Evolutionary conservation across 2,888 invertebrate species (phyloP).

Genomic region (Thysanoteuthis rhombus): DNA sequence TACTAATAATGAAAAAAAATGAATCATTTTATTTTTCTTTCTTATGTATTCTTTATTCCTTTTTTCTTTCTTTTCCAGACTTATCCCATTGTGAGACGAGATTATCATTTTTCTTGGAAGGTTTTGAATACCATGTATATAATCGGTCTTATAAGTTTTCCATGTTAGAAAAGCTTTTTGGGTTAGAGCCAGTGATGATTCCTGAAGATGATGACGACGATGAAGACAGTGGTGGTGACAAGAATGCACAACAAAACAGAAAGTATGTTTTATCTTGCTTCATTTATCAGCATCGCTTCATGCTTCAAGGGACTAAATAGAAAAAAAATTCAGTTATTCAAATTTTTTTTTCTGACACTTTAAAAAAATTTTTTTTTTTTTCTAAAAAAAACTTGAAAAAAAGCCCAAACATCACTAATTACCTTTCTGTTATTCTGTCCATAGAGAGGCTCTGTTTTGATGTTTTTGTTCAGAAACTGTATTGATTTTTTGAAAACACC

Average conservation of each 20-base stretch:
- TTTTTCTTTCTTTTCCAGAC: constrained; percentile 74
- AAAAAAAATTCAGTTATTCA: too few relatives aligned
- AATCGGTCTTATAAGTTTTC: constrained; percentile 90
- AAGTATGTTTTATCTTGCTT: constrained; percentile 33
- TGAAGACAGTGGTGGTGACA: constrained; percentile 36
- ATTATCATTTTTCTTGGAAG: constrained; percentile 62
- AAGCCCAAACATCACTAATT: too few relatives aligned
- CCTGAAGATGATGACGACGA: constrained; percentile 39
- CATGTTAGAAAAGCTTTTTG: constrained; percentile 87
- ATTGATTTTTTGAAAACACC: too few relatives aligned
- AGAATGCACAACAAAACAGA: constrained; percentile 34
- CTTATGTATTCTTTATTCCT: too few relatives aligned
- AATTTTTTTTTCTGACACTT: too few relatives aligned
- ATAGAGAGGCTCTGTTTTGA: too few relatives aligned
- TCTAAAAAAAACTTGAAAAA: too few relatives aligned
- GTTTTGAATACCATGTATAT: constrained; percentile 91
- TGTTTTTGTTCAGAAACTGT: too few relatives aligned
- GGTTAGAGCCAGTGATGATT: constrained; percentile 82
- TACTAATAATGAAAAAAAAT: too few relatives aligned
- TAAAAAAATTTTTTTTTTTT: too few relatives aligned
- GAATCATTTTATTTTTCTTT: too few relatives aligned
- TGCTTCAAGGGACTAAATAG: background rate
- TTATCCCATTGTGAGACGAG: constrained; percentile 90
- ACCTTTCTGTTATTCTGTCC: too few relatives aligned
- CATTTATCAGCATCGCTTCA: background rate